Conservation (phyloP, 2,797 vertebrate genomes). For the Chiloscyllium punctatum region DNA sequence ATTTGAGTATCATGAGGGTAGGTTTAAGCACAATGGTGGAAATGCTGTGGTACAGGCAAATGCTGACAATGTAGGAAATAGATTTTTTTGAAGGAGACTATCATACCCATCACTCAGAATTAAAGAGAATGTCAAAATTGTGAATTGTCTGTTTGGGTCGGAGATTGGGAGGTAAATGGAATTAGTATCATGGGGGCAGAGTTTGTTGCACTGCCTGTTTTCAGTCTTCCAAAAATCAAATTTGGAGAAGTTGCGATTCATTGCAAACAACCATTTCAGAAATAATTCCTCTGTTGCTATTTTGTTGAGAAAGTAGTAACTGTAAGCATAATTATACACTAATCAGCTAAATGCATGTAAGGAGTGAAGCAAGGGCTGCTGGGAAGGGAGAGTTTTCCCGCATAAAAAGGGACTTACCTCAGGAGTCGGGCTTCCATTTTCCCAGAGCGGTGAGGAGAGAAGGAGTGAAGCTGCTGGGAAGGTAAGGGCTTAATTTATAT, state of each 20-base stretch:
- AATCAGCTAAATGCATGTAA: background rate
- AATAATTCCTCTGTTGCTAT: too few relatives aligned
- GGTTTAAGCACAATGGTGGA: background rate
- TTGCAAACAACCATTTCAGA: background rate
- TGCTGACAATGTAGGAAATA: background rate
- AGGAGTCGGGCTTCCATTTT: too few relatives aligned
- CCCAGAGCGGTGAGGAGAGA: too few relatives aligned
- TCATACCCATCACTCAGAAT: background rate
- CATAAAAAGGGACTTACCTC: too few relatives aligned
- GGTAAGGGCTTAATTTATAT: too few relatives aligned
- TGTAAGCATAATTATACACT: background rate
- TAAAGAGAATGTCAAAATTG: background rate
- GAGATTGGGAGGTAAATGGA: too few relatives aligned
- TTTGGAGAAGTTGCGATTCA: background rate
- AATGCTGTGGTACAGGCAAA: background rate
- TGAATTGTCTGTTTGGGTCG: too few relatives aligned
- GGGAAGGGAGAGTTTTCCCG: too few relatives aligned
- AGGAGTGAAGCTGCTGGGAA: too few relatives aligned
- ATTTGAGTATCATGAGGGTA: background rate
- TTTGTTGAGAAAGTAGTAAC: background rate
- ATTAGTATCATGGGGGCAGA: too few relatives aligned
- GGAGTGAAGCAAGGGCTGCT: too few relatives aligned
- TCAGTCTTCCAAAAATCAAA: background rate
- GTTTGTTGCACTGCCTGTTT: background rate
- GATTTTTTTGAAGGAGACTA: background rate